These are phyloP conservation scores for Scaptodrosophila lebanonensis DNA, from an alignment of 1,140 invertebrate genomes.

Conservation along the genomic window DNA sequence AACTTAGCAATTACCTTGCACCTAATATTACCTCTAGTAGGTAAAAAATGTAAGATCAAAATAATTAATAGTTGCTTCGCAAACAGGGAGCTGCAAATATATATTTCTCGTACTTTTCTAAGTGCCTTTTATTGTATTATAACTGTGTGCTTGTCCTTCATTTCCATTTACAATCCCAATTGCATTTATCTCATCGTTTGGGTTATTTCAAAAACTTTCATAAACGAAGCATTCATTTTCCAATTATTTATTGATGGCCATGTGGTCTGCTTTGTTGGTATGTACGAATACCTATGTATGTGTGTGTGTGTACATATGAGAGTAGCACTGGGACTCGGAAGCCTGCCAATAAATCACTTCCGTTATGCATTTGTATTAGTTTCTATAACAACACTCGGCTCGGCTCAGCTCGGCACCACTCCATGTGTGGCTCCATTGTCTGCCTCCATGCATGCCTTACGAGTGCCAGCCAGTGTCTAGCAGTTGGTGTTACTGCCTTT, in stretches of 20 bases:
- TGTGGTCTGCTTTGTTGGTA: conserved; percentile 24
- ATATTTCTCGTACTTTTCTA: background rate
- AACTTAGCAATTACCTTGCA: too few species aligned
- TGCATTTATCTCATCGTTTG: conserved; percentile 51
- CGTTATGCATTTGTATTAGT: conserved; percentile 11
- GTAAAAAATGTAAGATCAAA: too few species aligned
- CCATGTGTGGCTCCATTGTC: conserved; percentile 20
- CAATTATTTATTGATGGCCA: conserved; percentile 71
- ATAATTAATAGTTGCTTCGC: too few species aligned
- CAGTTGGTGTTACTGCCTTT: background rate
- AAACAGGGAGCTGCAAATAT: too few species aligned
- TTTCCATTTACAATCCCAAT: conserved; percentile 4
- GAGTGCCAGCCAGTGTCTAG: too few species aligned
- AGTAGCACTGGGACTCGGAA: too few species aligned
- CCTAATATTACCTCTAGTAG: too few species aligned
- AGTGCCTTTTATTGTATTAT: background rate
- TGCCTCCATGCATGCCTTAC: conserved; percentile 15
- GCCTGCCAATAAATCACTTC: conserved; percentile 59
- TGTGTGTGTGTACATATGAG: too few species aligned
- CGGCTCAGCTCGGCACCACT: too few species aligned
- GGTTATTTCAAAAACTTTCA: conserved; percentile 62
- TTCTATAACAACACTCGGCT: conserved; percentile 26
- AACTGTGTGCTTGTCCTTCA: background rate
- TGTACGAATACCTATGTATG: too few species aligned
- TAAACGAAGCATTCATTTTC: conserved; percentile 73